Base-by-base conservation (phyloP, 2,888 invertebrate species). In the Masnerella sp. region DNA sequence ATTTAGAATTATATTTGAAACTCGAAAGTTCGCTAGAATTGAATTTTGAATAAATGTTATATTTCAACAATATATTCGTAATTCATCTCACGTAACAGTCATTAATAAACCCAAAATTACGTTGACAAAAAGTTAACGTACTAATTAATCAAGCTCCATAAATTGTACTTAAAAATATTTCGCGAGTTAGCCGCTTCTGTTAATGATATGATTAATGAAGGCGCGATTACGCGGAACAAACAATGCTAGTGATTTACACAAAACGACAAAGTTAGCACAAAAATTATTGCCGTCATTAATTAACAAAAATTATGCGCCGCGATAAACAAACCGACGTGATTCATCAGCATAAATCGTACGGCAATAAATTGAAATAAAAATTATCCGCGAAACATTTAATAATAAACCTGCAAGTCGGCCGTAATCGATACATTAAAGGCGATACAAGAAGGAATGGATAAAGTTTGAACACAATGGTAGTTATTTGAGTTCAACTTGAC, bases 401-500 rank as follows among this genome's bases (percentile, higher is more conserved):
- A n/a, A n/a, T 56, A 65, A 56, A 56, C 54, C 30, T 22, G 18
- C 15, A 54, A 56, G 38, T 43, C 38, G 7, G 9, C 9, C 38
- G 5, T n/a, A 56, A 54, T 65, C 65, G 65, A 56, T 65, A 65
- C 12, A 49, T 65, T 56, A 65, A 56, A 65, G 56, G 40, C 36
- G 32, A 32, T 49, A 42, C 56, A 56, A 20, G 32, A 52, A 51
- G 38, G 54, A 43, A 56, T 49, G 65, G 49, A 40, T 56, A 47
- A 65, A 67, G 65, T 67, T 56, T 40, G 65, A 64, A 49, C 25
- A 52, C 64, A 64, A 56, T 36, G 42, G 30, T 43, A 49, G 58
- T 67, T 59, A 52, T 67, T 58, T 67, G 58, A 67, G 32, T 68
- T 59, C 43, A 59, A 68, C 51, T 68, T 28, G 18, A 49, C 49